Evolutionary conservation across 2,113 vertebrate genomes (phyloP), one percentile per base, ranked within the genome.

Genomic region (Halcyon malimbica): DNA sequence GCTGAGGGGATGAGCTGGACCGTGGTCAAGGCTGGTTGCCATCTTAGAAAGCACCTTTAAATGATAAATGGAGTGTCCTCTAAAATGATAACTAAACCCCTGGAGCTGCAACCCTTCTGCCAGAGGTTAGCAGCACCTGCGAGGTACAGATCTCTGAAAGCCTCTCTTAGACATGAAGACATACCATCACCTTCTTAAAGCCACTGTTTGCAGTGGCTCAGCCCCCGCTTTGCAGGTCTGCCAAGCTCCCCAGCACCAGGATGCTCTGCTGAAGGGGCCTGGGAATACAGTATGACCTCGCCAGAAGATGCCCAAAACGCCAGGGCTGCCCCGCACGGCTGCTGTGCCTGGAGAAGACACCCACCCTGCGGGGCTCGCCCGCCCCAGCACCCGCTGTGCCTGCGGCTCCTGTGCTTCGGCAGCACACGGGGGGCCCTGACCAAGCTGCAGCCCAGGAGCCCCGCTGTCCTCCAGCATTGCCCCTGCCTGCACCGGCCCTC

Each of bases 21-120:
- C 5, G 5, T 81, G 93, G 90, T 87, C 90, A 77, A 83, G 68
- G 85, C 93, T 94, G 86, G 83, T 75, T 96, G 88, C 92, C 56
- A 78, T 93, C 76, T 96, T 90, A 86, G 87, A 93, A 48, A 78
- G 21, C 2, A 29, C 75, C 50, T 94, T 88, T 88, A 94, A 90
- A 73, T 90, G 79, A 85, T 79, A 89, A 96, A 84, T 67, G 83
- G 37, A 74, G 21, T 8, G 44, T 88, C 79, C 79, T 93, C 37
- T 70, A 59, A 85, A 90, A 62, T 1, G 3, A 77, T 29, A 94
- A 74, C 90, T 33, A 87, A 89, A 41, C 14, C 51, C 82, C 63
- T 42, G 59, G 70, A 94, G 35, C 26, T n/a, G 33, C 74, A 81
- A 64, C n/a, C 37, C 33, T 64, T 93, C 60, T 88, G 13, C 37